Percentiles rank a stretch among this genome's conserved stretches.
phyloP scores from a whole-genome alignment of 2,888 invertebrate genomes.

The Agrotis exclamationis region DNA sequence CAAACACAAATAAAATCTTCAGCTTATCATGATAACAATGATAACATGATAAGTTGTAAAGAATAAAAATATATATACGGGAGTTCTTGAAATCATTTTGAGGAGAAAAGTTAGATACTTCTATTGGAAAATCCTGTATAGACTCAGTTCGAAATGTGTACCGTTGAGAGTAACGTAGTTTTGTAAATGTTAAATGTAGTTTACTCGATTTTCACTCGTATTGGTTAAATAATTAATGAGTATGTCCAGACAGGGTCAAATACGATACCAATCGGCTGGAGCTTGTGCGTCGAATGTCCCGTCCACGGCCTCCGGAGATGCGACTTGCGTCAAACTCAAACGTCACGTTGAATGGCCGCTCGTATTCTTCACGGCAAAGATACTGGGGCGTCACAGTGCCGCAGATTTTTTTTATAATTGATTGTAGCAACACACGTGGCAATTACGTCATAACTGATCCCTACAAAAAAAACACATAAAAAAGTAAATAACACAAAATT shows the following conservation, averaged over 20 bases:
- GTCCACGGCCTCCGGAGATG: not conserved
- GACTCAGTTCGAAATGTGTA: not conserved
- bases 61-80: not conserved
- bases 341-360: not conserved
- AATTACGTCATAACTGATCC: not conserved
- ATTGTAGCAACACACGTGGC: not conserved
- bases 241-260: slow-evolving; percentile 23
- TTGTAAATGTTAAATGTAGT: slow-evolving; percentile 17
- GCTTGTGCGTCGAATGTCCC: not conserved
- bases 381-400: too few relatives aligned
- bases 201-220: slow-evolving; percentile 22
- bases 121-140: not conserved
- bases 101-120: not conserved
- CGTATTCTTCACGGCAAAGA: not conserved
- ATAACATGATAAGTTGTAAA: too few relatives aligned
- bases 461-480: not conserved
- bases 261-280: not conserved
- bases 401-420: too few relatives aligned
- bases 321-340: not conserved
- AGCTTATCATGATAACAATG: too few relatives aligned
- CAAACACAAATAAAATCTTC: too few relatives aligned
- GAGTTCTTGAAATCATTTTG: not conserved
- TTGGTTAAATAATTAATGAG: slow-evolving; percentile 37
- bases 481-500: slow-evolving; percentile 10
- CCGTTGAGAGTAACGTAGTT: slow-evolving; percentile 11